Percentiles rank a stretch among this genome's conserved stretches.
Conservation (phyloP, 2,888 invertebrate species). For the Cerastis leucographa region DNA sequence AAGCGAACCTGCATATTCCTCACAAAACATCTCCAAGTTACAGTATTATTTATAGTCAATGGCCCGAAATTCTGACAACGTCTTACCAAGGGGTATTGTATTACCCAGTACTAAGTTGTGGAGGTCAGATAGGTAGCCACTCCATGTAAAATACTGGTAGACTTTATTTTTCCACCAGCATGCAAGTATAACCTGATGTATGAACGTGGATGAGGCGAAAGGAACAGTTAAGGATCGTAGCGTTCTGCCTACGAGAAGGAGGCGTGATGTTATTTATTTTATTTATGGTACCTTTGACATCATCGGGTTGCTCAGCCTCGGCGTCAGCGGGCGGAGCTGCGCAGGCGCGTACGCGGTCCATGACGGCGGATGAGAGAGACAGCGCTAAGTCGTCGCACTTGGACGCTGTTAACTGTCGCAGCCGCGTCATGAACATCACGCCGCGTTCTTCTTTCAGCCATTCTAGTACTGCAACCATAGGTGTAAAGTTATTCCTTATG, state of each 20-base stretch:
- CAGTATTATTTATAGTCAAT: not conserved
- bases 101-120: no score
- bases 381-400: conserved; percentile 91
- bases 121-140: no score
- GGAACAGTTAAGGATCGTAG: not conserved
- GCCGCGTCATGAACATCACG: conserved; percentile 90
- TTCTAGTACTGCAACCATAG: conserved; percentile 82
- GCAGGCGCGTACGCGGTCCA: conserved; percentile 85
- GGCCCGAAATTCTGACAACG: no score
- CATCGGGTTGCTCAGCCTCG: conserved; percentile 68
- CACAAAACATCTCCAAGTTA: not conserved
- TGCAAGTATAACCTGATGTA: no score
- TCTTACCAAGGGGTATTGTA: no score
- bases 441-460: conserved; percentile 92
- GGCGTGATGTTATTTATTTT: not conserved
- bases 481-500: not conserved
- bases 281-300: conserved; percentile 63
- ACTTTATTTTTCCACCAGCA: not conserved
- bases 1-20: not conserved
- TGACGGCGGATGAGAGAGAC: conserved; percentile 89
- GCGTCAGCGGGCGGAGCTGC: conserved; percentile 47
- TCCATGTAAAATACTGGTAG: not conserved
- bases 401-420: conserved; percentile 91
- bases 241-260: not conserved
- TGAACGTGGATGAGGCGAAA: not conserved